phyloP scores from a whole-genome alignment of 2,797 vertebrate genomes.

The Fratercula arctica region DNA sequence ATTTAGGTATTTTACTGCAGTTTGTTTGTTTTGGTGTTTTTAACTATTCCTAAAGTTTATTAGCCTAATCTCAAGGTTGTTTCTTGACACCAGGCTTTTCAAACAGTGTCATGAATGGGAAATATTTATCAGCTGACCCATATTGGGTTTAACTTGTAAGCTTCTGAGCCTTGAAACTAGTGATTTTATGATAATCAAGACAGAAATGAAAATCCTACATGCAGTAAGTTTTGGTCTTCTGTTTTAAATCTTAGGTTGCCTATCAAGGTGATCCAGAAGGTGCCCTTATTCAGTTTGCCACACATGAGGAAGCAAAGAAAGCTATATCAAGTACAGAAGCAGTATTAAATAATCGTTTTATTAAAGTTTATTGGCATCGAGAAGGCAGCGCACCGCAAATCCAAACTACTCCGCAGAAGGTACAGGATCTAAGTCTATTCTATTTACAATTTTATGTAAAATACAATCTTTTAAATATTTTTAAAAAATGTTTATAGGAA shows the following conservation, averaged over 20 bases:
- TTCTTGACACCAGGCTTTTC: not conserved
- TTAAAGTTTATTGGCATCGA: slow-evolving; percentile 93
- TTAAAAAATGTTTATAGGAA: not conserved
- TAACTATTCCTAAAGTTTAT: not conserved
- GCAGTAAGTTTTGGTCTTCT: not conserved
- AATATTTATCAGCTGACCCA: not conserved
- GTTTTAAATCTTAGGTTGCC: slow-evolving; percentile 85
- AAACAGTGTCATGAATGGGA: not conserved
- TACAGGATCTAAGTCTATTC: slow-evolving; percentile 34
- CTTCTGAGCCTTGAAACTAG: not conserved
- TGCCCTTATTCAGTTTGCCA: slow-evolving; percentile 94
- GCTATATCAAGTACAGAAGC: slow-evolving; percentile 96
- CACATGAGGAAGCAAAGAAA: slow-evolving; percentile 89
- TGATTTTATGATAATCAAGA: not conserved
- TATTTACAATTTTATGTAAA: not conserved
- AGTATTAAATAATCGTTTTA: slow-evolving; percentile 96
- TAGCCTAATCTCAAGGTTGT: not conserved
- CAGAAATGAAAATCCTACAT: not conserved
- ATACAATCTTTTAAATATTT: not conserved
- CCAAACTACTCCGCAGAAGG: slow-evolving; percentile 73
- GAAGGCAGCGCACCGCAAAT: slow-evolving; percentile 78
- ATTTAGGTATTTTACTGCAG: not conserved
- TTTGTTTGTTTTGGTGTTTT: not conserved
- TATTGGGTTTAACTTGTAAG: not conserved
- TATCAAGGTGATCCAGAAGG: slow-evolving; percentile 93